Evolutionary conservation across 2,113 vertebrate genomes (phyloP).

Genomic region (Verasper variegatus): DNA sequence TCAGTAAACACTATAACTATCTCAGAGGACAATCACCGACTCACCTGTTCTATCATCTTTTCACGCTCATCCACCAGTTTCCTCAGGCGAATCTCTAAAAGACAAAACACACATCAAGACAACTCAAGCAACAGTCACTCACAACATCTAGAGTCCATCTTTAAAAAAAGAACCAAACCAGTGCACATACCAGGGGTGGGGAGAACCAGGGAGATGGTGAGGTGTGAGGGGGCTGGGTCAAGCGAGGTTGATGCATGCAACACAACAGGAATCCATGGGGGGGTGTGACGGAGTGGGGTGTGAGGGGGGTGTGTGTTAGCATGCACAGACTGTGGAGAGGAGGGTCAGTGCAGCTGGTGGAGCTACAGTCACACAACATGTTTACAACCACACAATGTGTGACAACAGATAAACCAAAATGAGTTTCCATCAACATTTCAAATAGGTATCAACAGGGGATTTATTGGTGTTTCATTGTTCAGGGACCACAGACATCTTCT

Average conservation of each 20-base stretch:
- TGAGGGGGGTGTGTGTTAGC: conserved; percentile 72
- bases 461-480: conserved; percentile 51
- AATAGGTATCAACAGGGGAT: conserved; percentile 28
- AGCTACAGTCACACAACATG: conserved; percentile 1
- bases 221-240: conserved; percentile 73
- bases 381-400: background rate
- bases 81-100: conserved; percentile 91
- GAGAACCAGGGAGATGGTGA: conserved; percentile 65
- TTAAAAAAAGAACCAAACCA: conserved; percentile 59
- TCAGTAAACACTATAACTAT: background rate
- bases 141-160: conserved; percentile 27
- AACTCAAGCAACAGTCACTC: conserved; percentile 3
- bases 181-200: conserved; percentile 86
- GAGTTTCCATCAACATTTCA: conserved; percentile 13
- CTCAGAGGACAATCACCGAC: background rate
- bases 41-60: conserved; percentile 93
- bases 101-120: conserved; percentile 31
- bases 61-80: conserved; percentile 94
- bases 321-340: conserved; percentile 88
- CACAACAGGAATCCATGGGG: conserved; percentile 83
- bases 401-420: background rate
- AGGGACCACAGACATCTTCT: conserved; percentile 10
- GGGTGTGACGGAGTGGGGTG: conserved; percentile 46
- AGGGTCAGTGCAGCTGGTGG: conserved; percentile 43
- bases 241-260: conserved; percentile 88